These are phyloP conservation scores for Diadophis punctatus DNA, from an alignment of 2,113 vertebrate species.

Conservation along the genomic window DNA sequence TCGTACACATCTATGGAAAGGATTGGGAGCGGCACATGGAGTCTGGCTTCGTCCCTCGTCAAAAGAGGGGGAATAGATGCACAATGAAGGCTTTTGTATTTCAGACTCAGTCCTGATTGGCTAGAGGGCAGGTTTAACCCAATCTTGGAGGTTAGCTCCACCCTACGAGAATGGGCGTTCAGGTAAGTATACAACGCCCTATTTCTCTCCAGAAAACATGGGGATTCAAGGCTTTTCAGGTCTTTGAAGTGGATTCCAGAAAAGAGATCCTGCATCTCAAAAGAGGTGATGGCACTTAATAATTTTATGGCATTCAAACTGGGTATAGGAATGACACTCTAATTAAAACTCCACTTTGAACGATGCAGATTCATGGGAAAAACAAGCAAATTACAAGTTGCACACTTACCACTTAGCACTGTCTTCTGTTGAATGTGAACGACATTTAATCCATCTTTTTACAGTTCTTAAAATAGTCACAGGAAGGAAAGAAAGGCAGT, in stretches of 20 bases:
- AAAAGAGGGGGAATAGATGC: too few species aligned
- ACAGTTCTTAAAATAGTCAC: constrained; percentile 58
- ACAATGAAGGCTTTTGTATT: too few species aligned
- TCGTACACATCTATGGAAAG: too few species aligned
- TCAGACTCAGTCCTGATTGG: too few species aligned
- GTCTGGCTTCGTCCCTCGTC: too few species aligned
- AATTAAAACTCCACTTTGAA: not conserved
- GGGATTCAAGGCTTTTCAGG: not conserved
- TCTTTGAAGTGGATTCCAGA: not conserved
- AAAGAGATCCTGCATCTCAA: not conserved
- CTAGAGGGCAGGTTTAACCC: too few species aligned
- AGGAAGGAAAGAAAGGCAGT: constrained; percentile 47
- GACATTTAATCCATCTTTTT: constrained; percentile 54
- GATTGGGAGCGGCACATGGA: too few species aligned
- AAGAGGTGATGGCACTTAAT: not conserved
- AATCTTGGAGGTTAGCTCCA: too few species aligned
- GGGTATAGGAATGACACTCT: not conserved
- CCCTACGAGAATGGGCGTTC: too few species aligned
- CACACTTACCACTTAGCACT: not conserved
- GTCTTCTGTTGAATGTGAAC: not conserved
- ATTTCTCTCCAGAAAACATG: not conserved
- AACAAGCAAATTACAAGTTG: not conserved
- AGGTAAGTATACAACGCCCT: too few species aligned
- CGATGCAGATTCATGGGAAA: not conserved
- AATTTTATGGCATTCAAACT: not conserved